phyloP scores from a whole-genome alignment of 2,797 vertebrate species.

The Perodicticus potto region DNA sequence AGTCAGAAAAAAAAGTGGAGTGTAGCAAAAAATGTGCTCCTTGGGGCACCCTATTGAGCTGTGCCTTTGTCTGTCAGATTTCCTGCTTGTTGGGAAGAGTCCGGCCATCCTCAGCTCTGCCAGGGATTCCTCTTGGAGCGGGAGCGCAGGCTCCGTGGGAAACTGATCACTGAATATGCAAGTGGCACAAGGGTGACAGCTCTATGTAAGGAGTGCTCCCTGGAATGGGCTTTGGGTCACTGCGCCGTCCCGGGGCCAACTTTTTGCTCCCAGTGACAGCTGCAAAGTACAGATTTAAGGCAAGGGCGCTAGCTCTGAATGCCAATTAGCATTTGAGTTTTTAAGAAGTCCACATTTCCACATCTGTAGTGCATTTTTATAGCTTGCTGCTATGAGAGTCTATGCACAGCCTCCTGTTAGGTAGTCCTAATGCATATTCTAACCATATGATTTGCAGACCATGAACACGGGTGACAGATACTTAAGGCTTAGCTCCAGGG shows the following conservation, averaged over 20 bases:
- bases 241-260: background rate
- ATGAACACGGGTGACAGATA: background rate
- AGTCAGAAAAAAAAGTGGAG: background rate
- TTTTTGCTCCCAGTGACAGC: slow-evolving; percentile 29
- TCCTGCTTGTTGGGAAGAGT: background rate
- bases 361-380: background rate
- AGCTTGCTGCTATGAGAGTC: background rate
- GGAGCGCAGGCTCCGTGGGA: background rate
- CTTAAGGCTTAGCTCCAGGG: background rate
- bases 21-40: background rate
- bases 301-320: background rate
- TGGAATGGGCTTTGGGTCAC: background rate
- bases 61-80: background rate
- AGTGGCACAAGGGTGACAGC: background rate
- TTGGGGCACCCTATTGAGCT: background rate
- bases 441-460: background rate
- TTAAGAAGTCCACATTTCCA: background rate
- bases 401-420: background rate
- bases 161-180: background rate
- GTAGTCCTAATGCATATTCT: background rate
- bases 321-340: background rate
- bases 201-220: background rate
- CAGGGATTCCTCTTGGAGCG: slow-evolving; percentile 62
- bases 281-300: slow-evolving; percentile 39
- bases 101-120: slow-evolving; percentile 65